These are phyloP conservation scores for Podilymbus podiceps DNA, from an alignment of 2,113 vertebrate genomes.

Conservation along the genomic window DNA sequence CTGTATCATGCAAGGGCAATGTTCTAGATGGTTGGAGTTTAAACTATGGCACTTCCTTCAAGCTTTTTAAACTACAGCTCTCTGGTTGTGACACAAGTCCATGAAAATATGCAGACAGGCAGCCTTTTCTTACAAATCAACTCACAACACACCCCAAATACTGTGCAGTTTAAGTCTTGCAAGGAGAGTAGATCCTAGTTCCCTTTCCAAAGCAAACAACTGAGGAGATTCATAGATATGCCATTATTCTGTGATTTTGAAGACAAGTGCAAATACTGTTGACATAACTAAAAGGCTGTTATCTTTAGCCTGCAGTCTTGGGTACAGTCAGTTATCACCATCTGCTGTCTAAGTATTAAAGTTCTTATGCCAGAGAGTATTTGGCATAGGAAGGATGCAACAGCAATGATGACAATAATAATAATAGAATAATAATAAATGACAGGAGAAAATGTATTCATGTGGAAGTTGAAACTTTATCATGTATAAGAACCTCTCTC, in stretches of 20 bases:
- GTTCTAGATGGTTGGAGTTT: not conserved
- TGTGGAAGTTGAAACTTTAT: not conserved
- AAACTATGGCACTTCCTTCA: not conserved
- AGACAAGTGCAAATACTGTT: not conserved
- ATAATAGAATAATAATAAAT: not conserved
- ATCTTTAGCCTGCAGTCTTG: not conserved
- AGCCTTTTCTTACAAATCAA: not conserved
- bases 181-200: not conserved
- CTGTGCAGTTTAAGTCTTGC: not conserved
- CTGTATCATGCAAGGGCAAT: fast-evolving
- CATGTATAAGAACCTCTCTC: not conserved
- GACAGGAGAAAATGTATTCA: not conserved
- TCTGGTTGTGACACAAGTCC: not conserved
- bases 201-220: not conserved
- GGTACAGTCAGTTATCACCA: not conserved
- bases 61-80: not conserved
- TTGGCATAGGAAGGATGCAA: not conserved
- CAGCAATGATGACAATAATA: not conserved
- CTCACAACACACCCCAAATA: not conserved
- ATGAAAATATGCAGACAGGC: not conserved
- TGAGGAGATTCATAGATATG: not conserved
- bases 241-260: not conserved
- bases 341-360: constrained; percentile 28
- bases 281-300: not conserved
- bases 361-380: not conserved